These are phyloP conservation scores for Lissocephala sabroskyi DNA, from an alignment of 2,888 invertebrate species.

Conservation along the genomic window DNA sequence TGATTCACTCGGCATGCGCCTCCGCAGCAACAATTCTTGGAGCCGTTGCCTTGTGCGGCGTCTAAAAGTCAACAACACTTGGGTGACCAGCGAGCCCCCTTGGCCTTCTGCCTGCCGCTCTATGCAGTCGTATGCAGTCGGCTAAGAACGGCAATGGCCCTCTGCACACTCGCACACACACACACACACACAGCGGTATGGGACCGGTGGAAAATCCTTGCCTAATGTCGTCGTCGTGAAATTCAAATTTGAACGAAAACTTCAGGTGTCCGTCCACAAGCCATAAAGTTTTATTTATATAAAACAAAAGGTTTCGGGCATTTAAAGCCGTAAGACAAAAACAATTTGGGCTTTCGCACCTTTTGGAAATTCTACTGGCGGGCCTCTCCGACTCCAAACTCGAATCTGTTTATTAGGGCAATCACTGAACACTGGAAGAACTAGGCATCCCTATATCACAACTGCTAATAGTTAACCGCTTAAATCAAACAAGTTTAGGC, in stretches of 20 bases:
- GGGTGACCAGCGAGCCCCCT: constrained; percentile 34
- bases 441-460: no score
- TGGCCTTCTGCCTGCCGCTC: not conserved
- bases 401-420: no score
- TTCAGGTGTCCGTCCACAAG: constrained; percentile 4
- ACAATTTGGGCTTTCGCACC: no score
- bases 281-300: not conserved
- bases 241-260: not conserved
- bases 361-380: no score
- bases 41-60: constrained; percentile 42
- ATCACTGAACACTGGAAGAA: no score
- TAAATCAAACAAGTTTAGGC: no score
- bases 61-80: constrained; percentile 60
- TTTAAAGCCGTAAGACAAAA: no score
- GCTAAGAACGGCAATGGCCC: constrained; percentile 23
- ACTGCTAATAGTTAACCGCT: no score
- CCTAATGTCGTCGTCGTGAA: constrained; percentile 66
- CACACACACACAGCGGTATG: constrained; percentile 9
- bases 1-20: no score
- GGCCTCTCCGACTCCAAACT: no score
- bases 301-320: no score
- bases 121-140: constrained; percentile 47
- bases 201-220: constrained; percentile 57
- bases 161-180: constrained; percentile 17
- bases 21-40: constrained; percentile 54